Conservation (phyloP, 2,888 invertebrate species). For the Apamea sordens region DNA sequence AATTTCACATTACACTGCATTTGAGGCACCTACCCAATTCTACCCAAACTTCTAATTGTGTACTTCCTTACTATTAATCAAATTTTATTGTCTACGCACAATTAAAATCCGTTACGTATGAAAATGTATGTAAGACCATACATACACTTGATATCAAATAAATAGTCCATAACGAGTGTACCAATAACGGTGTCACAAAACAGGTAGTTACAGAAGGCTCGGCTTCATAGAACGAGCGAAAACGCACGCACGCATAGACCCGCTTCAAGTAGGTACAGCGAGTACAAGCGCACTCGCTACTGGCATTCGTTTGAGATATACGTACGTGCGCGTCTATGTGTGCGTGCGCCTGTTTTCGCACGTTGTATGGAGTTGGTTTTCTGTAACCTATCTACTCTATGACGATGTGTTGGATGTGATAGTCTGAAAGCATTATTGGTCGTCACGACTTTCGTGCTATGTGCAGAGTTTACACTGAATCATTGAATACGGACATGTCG, state of each 20-base stretch:
- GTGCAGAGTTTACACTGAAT: conserved; percentile 71
- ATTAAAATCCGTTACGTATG: conserved; percentile 58
- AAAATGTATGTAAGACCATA: conserved; percentile 55
- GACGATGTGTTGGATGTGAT: conserved; percentile 46
- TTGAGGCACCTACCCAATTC: conserved; percentile 21
- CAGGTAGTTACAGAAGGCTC: background rate
- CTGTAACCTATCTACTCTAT: conserved; percentile 1
- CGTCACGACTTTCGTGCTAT: conserved; percentile 83
- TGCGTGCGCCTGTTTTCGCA: background rate
- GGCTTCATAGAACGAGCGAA: background rate
- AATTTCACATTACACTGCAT: conserved; percentile 33
- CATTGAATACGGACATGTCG: conserved; percentile 61
- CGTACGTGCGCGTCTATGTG: background rate
- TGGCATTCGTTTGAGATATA: background rate
- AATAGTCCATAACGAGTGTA: conserved; percentile 74
- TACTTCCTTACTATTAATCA: conserved; percentile 40
- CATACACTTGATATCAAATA: conserved; percentile 59
- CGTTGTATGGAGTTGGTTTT: background rate
- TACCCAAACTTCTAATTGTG: conserved; percentile 35
- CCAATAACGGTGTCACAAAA: conserved; percentile 35
- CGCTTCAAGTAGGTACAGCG: background rate
- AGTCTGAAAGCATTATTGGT: conserved; percentile 77
- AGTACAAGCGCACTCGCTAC: background rate
- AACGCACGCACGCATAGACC: conserved; percentile 4
- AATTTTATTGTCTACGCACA: conserved; percentile 43